A percentile compares a stretch with the other conserved stretches of the same genome.
phyloP scores from a whole-genome alignment of 2,797 vertebrate genomes.

The Moxostoma hubbsi region DNA sequence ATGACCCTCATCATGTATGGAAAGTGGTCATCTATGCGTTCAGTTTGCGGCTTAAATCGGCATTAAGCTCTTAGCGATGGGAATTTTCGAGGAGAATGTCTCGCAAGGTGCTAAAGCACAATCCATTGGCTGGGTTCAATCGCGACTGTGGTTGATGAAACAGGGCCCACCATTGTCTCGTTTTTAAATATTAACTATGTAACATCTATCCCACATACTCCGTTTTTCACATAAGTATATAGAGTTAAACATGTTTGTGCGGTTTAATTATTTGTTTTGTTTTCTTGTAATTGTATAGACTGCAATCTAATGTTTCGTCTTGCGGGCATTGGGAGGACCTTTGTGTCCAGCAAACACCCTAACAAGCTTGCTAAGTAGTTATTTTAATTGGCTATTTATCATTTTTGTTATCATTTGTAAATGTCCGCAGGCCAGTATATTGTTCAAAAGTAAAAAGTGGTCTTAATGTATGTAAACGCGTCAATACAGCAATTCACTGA shows the following conservation, averaged over 20 bases:
- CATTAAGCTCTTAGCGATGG: too few relatives aligned
- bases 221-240: too few relatives aligned
- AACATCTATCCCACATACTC: not conserved
- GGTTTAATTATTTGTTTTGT: not conserved
- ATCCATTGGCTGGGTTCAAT: not conserved
- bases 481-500: not conserved
- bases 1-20: slow-evolving; percentile 49
- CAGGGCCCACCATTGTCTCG: slow-evolving; percentile 18
- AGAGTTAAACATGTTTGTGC: not conserved
- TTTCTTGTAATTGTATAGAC: not conserved
- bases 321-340: not conserved
- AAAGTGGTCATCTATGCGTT: not conserved
- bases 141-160: not conserved
- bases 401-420: too few relatives aligned
- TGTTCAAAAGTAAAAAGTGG: not conserved
- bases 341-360: not conserved
- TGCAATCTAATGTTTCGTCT: not conserved
- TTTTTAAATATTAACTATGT: not conserved
- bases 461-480: not conserved
- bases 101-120: not conserved
- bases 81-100: not conserved
- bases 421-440: too few relatives aligned
- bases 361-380: not conserved
- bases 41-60: not conserved
- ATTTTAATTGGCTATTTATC: not conserved